Evolutionary conservation across 2,888 invertebrate species (phyloP), one percentile per base, ranked within the genome.

Genomic region (Junonia oenone): DNA sequence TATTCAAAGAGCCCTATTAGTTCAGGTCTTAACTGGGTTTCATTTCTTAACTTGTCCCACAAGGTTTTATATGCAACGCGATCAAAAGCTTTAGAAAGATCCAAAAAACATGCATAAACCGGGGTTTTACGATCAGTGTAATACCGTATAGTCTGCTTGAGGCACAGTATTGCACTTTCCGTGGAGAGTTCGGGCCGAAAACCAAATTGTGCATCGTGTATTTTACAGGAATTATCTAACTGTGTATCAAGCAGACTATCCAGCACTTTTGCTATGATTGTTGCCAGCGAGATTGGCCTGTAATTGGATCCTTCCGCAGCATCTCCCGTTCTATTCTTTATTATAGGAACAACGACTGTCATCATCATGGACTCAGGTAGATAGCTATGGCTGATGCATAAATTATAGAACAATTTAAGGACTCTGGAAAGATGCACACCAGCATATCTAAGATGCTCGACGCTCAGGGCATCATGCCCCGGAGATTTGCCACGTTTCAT

Each of bases 281-380:
- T 64, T 0, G 62, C 63, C 15, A 62, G 27, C 0, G 60, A 64
- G 17, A 63, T 63, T 0, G 63, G 59, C 22, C 61, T 50, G 40
- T 61, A 64, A 15, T 59, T 61, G 13, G 46, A 22, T 15, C 22
- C 37, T 4, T 49, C 52, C 6, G 45, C 45, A 6, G 43, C 40
- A 45, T 35, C 45, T 1, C 46, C 45, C 6, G 15, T 55, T 13
- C 33, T 43, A 31, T 43, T 31, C 31, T 51, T 43, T 8, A 51
- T 26, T 13, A 45, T 45, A 13, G 27, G 45, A 11, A 45, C 45
- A 11, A 45, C 45, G 2, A 45, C 14, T 13, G 45, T 8, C 31
- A 3, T 31, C 9, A 8, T 31, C 31, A 22, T 22, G 5, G 31
- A 31, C 11, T 31, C 31, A 1, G 48, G 48, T 1, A 49, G 22